Evolutionary conservation across 2,888 invertebrate species (phyloP).

Genomic region (Ophion costatus): DNA sequence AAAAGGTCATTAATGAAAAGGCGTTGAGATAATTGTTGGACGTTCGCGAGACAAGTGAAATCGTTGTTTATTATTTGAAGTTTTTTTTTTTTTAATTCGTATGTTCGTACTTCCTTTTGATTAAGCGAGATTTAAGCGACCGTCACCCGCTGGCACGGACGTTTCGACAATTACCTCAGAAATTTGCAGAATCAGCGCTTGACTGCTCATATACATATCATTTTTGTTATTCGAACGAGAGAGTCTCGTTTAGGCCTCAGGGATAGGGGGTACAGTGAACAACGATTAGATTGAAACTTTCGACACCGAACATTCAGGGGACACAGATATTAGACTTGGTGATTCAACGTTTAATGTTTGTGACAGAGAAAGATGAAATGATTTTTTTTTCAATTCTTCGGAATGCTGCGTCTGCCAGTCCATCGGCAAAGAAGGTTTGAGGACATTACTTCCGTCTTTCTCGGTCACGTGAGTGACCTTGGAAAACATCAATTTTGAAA

Average conservation of each 20-base stretch:
- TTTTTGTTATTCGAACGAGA: slow-evolving; percentile 50
- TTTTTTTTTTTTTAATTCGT: not conserved
- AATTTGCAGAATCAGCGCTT: slow-evolving; percentile 54
- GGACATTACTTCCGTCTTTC: slow-evolving; percentile 25
- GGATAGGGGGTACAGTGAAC: slow-evolving; percentile 66
- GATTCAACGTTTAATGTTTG: slow-evolving; percentile 58
- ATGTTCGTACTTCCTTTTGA: not conserved
- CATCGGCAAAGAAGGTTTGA: not conserved
- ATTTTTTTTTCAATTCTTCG: not conserved
- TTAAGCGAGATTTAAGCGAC: not conserved
- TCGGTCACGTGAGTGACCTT: slow-evolving; percentile 45
- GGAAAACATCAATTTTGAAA: slow-evolving; percentile 63
- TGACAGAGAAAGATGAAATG: slow-evolving; percentile 51
- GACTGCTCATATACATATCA: slow-evolving; percentile 40
- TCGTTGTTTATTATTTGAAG: not conserved
- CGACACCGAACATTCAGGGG: slow-evolving; percentile 78
- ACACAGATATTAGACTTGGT: slow-evolving; percentile 71
- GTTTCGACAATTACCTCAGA: slow-evolving; percentile 59
- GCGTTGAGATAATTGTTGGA: slow-evolving; percentile 60
- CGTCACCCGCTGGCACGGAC: not conserved
- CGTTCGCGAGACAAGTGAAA: not conserved
- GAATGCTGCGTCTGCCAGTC: not conserved
- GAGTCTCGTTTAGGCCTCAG: slow-evolving; percentile 53
- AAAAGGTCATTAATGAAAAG: slow-evolving; percentile 63
- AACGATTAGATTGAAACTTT: slow-evolving; percentile 76